Conservation (phyloP, 2,888 invertebrate genomes). For the Bombylius discolor region DNA sequence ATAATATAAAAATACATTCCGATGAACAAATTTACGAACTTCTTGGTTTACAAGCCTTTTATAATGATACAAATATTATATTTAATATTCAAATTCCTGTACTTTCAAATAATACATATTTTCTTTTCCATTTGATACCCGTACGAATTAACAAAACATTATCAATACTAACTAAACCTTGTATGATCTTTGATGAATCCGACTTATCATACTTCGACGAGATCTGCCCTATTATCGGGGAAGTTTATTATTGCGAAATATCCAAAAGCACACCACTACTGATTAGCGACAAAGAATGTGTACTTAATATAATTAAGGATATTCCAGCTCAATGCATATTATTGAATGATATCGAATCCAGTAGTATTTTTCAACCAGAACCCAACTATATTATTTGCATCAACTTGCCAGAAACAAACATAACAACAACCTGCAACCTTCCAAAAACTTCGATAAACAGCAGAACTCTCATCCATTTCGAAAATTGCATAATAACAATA, state of each 20-base stretch:
- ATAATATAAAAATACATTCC: background rate
- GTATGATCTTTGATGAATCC: background rate
- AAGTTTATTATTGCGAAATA: background rate
- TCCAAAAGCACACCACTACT: background rate
- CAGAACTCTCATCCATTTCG: background rate
- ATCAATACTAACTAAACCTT: background rate
- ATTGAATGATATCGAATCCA: background rate
- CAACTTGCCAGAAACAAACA: background rate
- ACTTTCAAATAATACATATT: background rate
- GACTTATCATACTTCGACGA: background rate
- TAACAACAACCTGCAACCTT: background rate
- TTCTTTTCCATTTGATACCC: background rate
- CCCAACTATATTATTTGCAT: background rate
- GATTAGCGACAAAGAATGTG: background rate
- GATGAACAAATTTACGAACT: background rate
- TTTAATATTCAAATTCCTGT: background rate
- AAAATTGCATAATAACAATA: background rate
- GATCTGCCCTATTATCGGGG: background rate
- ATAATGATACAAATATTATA: no score
- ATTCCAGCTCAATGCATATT: background rate
- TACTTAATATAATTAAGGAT: background rate
- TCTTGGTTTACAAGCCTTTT: no score
- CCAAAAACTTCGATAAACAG: background rate
- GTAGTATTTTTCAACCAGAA: background rate
- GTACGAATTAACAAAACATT: background rate